Evolutionary conservation across 2,113 vertebrate genomes (phyloP), one percentile per base, ranked within the genome.

Genomic region (Ciconia stormi): DNA sequence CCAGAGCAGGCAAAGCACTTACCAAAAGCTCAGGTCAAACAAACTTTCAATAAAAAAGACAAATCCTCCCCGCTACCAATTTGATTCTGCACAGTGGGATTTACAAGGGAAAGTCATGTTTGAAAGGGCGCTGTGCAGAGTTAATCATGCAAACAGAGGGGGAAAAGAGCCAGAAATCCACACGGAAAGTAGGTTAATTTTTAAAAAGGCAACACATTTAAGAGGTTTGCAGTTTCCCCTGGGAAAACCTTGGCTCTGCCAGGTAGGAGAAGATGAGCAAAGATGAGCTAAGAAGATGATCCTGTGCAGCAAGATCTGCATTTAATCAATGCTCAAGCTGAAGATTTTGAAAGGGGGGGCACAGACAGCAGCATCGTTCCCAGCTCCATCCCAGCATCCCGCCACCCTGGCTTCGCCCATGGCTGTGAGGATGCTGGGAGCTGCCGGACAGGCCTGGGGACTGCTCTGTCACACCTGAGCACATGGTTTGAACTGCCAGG

Each of bases 101-200:
- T 97, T 97, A 81, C 70, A 84, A 93, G 84, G 71, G 84, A 66
- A 93, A 96, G 90, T 74, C 59, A 27, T 56, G 56, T 96, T 86
- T 91, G 80, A 95, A 97, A 97, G 84, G 79, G 92, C 30, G 2
- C 81, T 82, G 87, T 67, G 82, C 87, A 89, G 93, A 96, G 89
- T 96, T 97, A 96, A 93, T 97, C 93, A 94, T 79, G 83, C 90
- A 95, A 95, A 95, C 93, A 95, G 74, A 82, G 76, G 82, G 90
- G 94, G 82, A 95, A 96, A 87, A 56, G 53, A 97, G 94, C 67
- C 95, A 94, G 86, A 96, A 97, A 95, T 86, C 95, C 87, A 94
- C 92, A 71, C 0, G 26, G 93, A 91, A 98, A 97, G 77, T 94
- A 97, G 95, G 96, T 95, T 97, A 95, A 95, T 95, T 97, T 95